phyloP scores from a whole-genome alignment of 2,113 vertebrate genomes.

The Mobula hypostoma region DNA sequence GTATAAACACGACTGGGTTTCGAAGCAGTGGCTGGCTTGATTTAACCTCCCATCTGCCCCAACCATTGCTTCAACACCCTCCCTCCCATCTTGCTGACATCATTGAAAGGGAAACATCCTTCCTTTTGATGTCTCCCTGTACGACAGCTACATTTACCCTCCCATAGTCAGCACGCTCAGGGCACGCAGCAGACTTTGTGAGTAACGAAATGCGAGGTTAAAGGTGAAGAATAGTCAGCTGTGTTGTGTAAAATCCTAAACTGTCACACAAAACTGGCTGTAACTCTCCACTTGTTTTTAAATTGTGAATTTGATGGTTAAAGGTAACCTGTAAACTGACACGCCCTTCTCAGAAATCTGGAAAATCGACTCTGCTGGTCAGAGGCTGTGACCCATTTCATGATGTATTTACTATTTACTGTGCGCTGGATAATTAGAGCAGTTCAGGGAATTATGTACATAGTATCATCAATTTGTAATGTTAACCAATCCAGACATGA shows the following conservation, averaged over 20 bases:
- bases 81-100: background rate
- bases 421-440: background rate
- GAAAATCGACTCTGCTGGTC: background rate
- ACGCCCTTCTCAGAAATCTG: background rate
- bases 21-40: background rate
- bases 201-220: background rate
- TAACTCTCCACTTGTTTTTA: background rate
- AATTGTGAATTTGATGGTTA: background rate
- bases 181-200: background rate
- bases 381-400: background rate
- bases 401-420: background rate
- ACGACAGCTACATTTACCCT: background rate
- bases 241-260: constrained; percentile 4
- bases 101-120: background rate
- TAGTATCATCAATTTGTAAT: background rate
- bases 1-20: background rate
- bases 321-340: background rate
- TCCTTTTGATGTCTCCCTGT: background rate
- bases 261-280: background rate
- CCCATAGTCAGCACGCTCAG: background rate
- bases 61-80: background rate
- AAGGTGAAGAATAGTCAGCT: background rate
- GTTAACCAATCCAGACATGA: background rate
- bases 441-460: background rate
- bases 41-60: background rate